Conservation (phyloP, 2,113 vertebrate species). For the Festucalex cinctus region DNA sequence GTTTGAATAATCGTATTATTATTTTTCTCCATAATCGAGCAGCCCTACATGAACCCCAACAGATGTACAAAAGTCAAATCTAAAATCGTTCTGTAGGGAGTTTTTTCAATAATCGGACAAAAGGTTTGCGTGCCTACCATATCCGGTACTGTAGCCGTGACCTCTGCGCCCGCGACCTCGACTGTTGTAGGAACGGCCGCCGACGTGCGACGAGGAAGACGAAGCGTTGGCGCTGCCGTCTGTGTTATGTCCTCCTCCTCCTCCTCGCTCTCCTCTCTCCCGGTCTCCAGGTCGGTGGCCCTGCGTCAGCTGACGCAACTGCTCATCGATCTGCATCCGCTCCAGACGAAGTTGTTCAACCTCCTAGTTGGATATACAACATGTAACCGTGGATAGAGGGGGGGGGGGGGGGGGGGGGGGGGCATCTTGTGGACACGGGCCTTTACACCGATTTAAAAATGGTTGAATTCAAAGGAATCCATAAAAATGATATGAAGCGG, state of each 20-base stretch:
- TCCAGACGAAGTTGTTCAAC: slow-evolving; percentile 97
- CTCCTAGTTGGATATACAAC: slow-evolving; percentile 73
- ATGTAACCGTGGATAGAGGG: neutral
- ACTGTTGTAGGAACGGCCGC: slow-evolving; percentile 88
- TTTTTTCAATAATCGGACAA: no score
- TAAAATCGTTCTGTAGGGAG: no score
- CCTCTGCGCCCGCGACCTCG: slow-evolving; percentile 90
- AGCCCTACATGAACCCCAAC: no score
- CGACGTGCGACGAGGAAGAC: slow-evolving; percentile 79
- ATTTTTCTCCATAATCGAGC: no score
- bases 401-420: neutral
- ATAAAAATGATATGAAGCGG: neutral
- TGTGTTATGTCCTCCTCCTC: slow-evolving; percentile 81
- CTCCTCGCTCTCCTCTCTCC: slow-evolving; percentile 35
- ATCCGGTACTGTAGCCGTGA: slow-evolving; percentile 88
- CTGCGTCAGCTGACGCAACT: slow-evolving; percentile 93
- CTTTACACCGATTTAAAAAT: neutral
- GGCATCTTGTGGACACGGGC: neutral
- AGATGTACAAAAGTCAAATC: no score
- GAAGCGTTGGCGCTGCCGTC: slow-evolving; percentile 79
- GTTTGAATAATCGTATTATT: no score
- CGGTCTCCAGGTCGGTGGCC: slow-evolving; percentile 83
- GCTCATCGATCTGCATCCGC: slow-evolving; percentile 95
- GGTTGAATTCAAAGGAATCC: neutral
- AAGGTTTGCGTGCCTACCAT: slow-evolving; percentile 71